A percentile compares a stretch with the other conserved stretches of the same genome.
phyloP scores from a whole-genome alignment of 2,113 vertebrate genomes.

The Dissostichus mawsoni region DNA sequence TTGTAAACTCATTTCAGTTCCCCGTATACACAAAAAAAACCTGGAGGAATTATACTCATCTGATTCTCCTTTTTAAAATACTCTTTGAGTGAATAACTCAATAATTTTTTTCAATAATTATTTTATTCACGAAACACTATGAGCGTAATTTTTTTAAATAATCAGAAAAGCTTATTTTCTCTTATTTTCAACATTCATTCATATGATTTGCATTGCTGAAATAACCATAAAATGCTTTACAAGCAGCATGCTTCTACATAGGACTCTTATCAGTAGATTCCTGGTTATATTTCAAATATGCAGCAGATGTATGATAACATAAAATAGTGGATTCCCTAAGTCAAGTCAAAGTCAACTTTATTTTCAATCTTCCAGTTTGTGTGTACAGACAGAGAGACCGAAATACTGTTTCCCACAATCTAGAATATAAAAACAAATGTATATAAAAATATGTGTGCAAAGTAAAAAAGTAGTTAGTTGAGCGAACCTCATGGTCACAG shows the following conservation, averaged over 20 bases:
- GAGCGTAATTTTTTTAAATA: not conserved
- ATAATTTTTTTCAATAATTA: not conserved
- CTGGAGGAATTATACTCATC: not conserved
- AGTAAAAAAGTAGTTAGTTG: not conserved
- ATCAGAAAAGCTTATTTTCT: not conserved
- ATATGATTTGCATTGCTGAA: too few relatives aligned
- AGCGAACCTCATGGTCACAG: not conserved
- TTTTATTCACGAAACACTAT: not conserved
- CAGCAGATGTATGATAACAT: too few relatives aligned
- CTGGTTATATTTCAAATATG: too few relatives aligned
- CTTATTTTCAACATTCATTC: slow-evolving; percentile 11
- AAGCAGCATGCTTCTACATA: too few relatives aligned
- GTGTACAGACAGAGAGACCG: too few relatives aligned
- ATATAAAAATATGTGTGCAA: too few relatives aligned
- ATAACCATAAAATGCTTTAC: too few relatives aligned
- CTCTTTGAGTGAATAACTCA: not conserved
- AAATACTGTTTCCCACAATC: too few relatives aligned
- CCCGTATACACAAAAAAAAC: not conserved
- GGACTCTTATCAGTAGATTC: too few relatives aligned
- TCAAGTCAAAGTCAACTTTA: too few relatives aligned
- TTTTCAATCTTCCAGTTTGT: too few relatives aligned
- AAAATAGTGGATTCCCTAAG: not conserved
- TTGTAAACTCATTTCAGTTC: not conserved
- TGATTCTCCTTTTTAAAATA: not conserved
- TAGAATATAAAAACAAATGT: too few relatives aligned